Evolutionary conservation across 1,140 invertebrate genomes (phyloP), one percentile per base, ranked within the genome.

Genomic region (Archivesica marissinica): DNA sequence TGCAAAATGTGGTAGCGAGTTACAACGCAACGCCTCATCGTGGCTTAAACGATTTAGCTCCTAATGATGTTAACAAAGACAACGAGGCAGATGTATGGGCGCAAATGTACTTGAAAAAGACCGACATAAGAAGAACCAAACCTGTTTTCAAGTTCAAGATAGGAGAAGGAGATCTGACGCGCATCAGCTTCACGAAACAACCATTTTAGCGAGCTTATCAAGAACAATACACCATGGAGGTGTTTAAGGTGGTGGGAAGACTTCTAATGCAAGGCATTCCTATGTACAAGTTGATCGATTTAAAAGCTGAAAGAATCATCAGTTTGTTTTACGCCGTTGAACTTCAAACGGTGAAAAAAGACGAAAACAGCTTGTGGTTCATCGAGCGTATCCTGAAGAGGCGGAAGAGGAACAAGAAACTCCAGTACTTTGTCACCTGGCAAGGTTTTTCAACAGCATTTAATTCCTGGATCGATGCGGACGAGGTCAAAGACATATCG

Each of bases 51-150:
- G 23, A 20, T 44, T 25, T 80, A 7, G 54, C 79, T 9, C 84
- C 87, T 56, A 86, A 86, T 79, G 79, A 88, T 25, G 75, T 84
- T 3, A 86, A 72, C 68, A 70, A 83, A 75, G 23, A 41, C 1
- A 88, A 88, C 38, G 66, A 77, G 70, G 30, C 44, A n/a, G 72
- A 86, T 38, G n/a, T 88, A 0, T 87, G 68, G 68, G 85, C 68
- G 39, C 64, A 33, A 47, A 64, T 85, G 56, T 82, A 88, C 74
- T 64, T 87, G 35, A 88, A 72, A 47, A 68, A 38, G 59, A 35
- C 28, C 50, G 59, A 38, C 38, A 35, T 3, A 30, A 15, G 20
- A 2, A 59, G 41, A 76, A 56, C 17, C 44, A 41, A 64, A 30
- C 2, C 17, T 28, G 44, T 25, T 17, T 17, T 38, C 54, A 38